Conservation (phyloP, 1,140 invertebrate species). For the Calliopsis andreniformis region DNA sequence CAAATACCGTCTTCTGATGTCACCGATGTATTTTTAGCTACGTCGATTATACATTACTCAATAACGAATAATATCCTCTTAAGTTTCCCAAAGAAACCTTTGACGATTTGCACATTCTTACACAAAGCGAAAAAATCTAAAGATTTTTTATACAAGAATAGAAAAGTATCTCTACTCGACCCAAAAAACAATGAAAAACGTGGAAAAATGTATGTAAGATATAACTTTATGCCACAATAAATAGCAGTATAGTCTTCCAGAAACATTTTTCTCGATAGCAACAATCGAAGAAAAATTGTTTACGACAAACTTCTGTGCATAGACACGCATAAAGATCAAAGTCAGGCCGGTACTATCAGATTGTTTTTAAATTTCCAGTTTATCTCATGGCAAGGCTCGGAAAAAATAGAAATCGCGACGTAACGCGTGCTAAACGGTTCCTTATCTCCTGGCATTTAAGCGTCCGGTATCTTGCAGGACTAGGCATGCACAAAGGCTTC, state of each 20-base stretch:
- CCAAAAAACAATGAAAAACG: too few species aligned
- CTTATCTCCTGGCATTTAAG: constrained; percentile 51
- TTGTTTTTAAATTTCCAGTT: constrained; percentile 1
- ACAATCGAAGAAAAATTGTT: too few species aligned
- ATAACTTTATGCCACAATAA: too few species aligned
- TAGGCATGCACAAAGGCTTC: constrained; percentile 20
- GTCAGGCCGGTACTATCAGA: neutral
- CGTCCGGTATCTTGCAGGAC: constrained; percentile 28
- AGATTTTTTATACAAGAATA: too few species aligned
- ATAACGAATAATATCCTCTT: neutral
- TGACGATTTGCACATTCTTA: too few species aligned
- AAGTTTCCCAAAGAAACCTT: too few species aligned
- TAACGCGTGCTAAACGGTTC: constrained; percentile 30
- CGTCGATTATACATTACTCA: neutral
- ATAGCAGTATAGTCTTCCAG: too few species aligned
- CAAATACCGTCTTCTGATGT: neutral
- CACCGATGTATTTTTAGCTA: neutral
- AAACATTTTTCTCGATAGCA: too few species aligned
- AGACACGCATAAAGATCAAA: constrained; percentile 6
- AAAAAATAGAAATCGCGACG: constrained; percentile 47
- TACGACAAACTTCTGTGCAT: neutral
- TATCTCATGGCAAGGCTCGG: constrained; percentile 14
- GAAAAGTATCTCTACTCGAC: too few species aligned
- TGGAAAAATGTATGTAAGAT: too few species aligned
- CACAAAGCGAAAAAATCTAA: too few species aligned